Evolutionary conservation across 2,888 invertebrate genomes (phyloP).

Genomic region (Aelia acuminata): DNA sequence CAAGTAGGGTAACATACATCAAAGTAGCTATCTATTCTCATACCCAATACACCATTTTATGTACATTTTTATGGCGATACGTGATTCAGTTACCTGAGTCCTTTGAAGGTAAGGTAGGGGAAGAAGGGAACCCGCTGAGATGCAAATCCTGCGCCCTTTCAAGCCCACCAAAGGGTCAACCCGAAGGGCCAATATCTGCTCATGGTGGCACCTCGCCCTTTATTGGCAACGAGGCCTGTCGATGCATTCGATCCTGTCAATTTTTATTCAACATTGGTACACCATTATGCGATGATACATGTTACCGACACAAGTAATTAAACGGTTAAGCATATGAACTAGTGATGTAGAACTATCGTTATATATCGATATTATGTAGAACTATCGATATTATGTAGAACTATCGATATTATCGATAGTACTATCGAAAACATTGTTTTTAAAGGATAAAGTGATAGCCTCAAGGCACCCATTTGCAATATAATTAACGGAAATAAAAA

Average conservation of each 20-base stretch:
- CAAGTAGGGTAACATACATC: no score
- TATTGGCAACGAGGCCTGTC: background rate
- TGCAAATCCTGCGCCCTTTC: background rate
- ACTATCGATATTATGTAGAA: no score
- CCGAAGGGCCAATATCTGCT: background rate
- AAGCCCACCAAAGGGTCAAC: background rate
- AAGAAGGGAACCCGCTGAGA: background rate
- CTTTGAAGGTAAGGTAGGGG: background rate
- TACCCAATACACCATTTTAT: background rate
- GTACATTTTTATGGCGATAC: background rate
- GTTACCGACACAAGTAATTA: background rate
- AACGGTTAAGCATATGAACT: background rate
- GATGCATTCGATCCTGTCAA: background rate
- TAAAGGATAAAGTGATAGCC: no score
- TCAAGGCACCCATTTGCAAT: no score
- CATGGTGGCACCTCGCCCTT: background rate
- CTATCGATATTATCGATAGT: no score
- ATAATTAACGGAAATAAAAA: no score
- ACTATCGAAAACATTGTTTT: no score
- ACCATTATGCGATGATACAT: background rate
- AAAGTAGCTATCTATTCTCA: no score
- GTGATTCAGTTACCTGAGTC: background rate
- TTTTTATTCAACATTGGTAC: no score
- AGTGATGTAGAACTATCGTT: no score
- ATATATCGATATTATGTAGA: no score